These are phyloP conservation scores for Eulemur albifrons DNA, from an alignment of 2,797 vertebrate species.

Conservation along the genomic window DNA sequence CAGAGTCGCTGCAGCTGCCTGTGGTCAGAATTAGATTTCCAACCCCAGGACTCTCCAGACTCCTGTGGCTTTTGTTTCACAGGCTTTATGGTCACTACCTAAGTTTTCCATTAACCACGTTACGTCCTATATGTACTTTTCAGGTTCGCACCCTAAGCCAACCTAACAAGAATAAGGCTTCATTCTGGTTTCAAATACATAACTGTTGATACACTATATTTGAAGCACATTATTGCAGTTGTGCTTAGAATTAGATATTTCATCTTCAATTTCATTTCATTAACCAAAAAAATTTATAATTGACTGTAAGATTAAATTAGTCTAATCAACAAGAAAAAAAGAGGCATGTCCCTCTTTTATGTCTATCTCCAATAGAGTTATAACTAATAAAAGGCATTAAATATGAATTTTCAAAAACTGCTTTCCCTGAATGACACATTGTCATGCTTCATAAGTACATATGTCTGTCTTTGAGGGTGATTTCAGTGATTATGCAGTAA, in stretches of 20 bases:
- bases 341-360: not conserved
- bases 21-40: no score
- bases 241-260: not conserved
- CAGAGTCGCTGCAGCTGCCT: no score
- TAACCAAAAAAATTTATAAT: not conserved
- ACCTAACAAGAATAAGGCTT: not conserved
- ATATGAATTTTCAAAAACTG: not conserved
- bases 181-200: not conserved
- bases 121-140: no score
- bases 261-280: not conserved
- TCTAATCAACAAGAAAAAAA: not conserved
- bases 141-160: no score
- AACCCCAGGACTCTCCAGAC: no score
- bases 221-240: not conserved
- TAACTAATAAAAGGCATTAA: not conserved
- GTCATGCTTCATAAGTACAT: not conserved
- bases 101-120: no score
- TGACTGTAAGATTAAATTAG: not conserved
- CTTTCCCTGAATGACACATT: not conserved
- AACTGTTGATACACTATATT: not conserved
- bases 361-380: not conserved
- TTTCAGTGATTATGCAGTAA: not conserved
- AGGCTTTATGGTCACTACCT: no score
- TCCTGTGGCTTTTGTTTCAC: no score
- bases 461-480: not conserved